A percentile compares a stretch with the other conserved stretches of the same genome.
Conservation (phyloP, 2,888 invertebrate species). For the Macrostomum cliftonense region DNA sequence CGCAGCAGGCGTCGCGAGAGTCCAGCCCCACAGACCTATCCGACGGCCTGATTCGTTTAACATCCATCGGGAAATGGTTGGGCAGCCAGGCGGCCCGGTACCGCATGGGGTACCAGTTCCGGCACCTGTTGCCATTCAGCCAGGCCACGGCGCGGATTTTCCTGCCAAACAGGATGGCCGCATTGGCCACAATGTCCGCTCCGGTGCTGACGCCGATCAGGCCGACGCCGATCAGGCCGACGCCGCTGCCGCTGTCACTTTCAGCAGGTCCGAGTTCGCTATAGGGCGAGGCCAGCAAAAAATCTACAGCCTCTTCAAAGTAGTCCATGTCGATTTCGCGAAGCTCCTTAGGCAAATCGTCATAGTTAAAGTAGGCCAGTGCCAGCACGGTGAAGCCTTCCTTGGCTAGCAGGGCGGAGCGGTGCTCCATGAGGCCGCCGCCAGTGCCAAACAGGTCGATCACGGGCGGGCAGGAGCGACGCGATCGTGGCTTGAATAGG, state of each 20-base stretch:
- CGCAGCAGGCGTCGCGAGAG: too few relatives aligned
- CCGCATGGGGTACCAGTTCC: background rate
- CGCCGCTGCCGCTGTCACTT: too few relatives aligned
- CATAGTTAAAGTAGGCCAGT: conserved; percentile 21
- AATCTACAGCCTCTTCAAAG: conserved; percentile 12
- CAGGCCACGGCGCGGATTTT: background rate
- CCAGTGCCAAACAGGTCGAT: conserved; percentile 26
- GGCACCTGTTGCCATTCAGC: background rate
- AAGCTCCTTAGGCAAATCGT: conserved; percentile 13
- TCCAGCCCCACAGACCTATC: too few relatives aligned
- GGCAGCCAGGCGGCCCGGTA: too few relatives aligned
- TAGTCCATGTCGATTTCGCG: conserved; percentile 14
- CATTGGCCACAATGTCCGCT: background rate
- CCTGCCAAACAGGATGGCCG: conserved; percentile 1
- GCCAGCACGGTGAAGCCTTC: conserved; percentile 20
- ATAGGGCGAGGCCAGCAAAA: background rate
- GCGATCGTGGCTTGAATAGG: conserved; percentile 14
- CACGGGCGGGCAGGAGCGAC: conserved; percentile 20
- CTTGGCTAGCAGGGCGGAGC: conserved; percentile 24
- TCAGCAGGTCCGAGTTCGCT: too few relatives aligned
- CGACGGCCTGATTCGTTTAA: too few relatives aligned
- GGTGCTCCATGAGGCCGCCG: conserved; percentile 21
- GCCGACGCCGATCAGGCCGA: background rate
- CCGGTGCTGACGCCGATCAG: conserved; percentile 1
- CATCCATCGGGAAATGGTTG: background rate